These are phyloP conservation scores for Lepidocolaptes lacrymiger DNA, from an alignment of 2,797 vertebrate genomes.

Conservation along the genomic window DNA sequence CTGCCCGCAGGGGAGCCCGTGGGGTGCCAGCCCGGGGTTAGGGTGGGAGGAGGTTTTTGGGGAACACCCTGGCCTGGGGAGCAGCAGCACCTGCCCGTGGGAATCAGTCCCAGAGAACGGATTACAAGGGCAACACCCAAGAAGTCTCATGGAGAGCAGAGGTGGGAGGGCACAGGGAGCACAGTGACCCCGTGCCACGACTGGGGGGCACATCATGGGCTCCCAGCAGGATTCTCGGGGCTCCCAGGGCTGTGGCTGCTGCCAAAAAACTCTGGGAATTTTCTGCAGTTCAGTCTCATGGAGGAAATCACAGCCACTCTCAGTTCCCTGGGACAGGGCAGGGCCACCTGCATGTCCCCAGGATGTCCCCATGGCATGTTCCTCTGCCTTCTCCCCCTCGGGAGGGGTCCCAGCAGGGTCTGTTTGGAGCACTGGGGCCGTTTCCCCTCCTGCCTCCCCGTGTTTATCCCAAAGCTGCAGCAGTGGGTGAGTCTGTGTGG, in stretches of 20 bases:
- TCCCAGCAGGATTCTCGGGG: rapidly evolving
- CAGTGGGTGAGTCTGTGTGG: rapidly evolving
- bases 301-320: not conserved
- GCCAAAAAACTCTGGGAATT: not conserved
- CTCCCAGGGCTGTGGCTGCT: not conserved
- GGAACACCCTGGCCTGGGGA: not conserved
- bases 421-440: rapidly evolving
- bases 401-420: rapidly evolving
- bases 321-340: not conserved
- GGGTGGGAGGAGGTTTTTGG: not conserved
- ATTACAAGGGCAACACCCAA: not conserved
- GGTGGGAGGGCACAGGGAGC: not conserved
- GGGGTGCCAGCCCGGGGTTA: not conserved
- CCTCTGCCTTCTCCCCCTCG: rapidly evolving
- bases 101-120: not conserved
- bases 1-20: rapidly evolving
- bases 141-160: rapidly evolving
- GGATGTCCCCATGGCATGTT: rapidly evolving
- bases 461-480: not conserved
- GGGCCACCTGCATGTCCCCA: rapidly evolving
- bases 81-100: not conserved
- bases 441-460: rapidly evolving
- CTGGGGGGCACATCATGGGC: rapidly evolving
- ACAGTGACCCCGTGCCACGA: rapidly evolving
- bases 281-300: rapidly evolving